Evolutionary conservation across 2,113 vertebrate genomes (phyloP).

Genomic region (Burhinus bistriatus): DNA sequence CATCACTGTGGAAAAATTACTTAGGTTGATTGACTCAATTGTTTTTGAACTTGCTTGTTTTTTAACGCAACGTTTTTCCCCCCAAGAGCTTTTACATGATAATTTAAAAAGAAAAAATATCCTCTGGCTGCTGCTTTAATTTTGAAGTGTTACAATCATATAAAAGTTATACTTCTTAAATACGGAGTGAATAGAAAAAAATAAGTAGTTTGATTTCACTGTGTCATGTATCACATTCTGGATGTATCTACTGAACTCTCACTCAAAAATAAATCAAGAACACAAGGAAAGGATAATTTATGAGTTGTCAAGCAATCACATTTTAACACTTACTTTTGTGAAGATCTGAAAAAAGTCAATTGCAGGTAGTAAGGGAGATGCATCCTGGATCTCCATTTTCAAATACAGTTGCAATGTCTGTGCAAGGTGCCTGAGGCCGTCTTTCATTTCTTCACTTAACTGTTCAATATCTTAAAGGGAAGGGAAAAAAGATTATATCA

Average conservation of each 20-base stretch:
- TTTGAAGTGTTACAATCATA: background rate
- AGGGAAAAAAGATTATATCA: background rate
- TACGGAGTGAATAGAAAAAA: background rate
- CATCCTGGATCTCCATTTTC: constrained; percentile 76
- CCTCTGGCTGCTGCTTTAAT: background rate
- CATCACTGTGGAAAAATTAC: background rate
- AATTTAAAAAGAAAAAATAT: background rate
- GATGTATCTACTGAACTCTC: background rate
- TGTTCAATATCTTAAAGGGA: constrained; percentile 76
- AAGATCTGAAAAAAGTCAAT: constrained; percentile 85
- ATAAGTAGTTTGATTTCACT: background rate
- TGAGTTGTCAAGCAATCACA: background rate
- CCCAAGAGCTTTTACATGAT: background rate
- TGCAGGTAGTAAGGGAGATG: constrained; percentile 75
- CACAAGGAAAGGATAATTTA: constrained; percentile 15
- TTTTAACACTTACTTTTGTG: constrained; percentile 84
- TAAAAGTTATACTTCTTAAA: background rate
- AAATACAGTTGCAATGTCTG: constrained; percentile 84
- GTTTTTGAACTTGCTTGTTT: background rate
- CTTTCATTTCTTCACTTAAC: constrained; percentile 87
- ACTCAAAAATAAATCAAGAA: background rate
- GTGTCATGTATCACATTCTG: background rate
- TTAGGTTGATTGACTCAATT: background rate
- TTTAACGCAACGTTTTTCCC: background rate
- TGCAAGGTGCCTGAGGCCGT: constrained; percentile 84